Evolutionary conservation across 2,797 vertebrate genomes (phyloP), one percentile per base, ranked within the genome.

Genomic region (Leptodactylus fallax): DNA sequence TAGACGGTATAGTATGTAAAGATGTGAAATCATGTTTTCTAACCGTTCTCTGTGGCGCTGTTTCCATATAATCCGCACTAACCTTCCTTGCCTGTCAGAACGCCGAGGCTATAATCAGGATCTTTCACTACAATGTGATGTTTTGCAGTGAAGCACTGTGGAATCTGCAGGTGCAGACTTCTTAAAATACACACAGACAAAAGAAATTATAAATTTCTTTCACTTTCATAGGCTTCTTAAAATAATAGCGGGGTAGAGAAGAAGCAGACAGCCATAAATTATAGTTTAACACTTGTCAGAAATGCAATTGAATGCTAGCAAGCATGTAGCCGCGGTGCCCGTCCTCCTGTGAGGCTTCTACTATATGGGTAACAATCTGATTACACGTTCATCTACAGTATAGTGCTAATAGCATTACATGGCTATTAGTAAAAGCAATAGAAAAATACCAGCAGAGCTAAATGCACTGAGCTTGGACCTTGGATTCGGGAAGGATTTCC

Each of bases 241-340:
- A 89, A 78, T 89, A 89, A 89, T 86, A 86, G 55, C 85, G 47
- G 74, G 85, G 61, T 87, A 63, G 45, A 49, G 63, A 53, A 63
- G 45, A 12, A 79, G 36, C 8, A 83, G 85, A 79, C 85, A 89
- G 23, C 63, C 8, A 27, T 69, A 83, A 86, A 86, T 86, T 89
- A 86, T 25, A 79, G 63, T 55, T 53, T 55, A 83, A n/a, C 72
- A 72, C 21, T 79, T 53, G 51, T 69, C 51, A 67, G 23, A 86
- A 86, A 61, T 74, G 61, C 13, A 27, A 16, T 45, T 77, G 78
- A 61, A 72, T 58, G 72, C 21, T 61, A 63, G 55, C 23, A 47
- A 60, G 69, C 21, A 45, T 23, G 65, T n/a, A 69, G 69, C 51
- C 60, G 13, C 65, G 63, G 81, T 55, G 65, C 53, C 61, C 65